Base-by-base conservation (phyloP, 1,140 invertebrate genomes). In the Tetragnatha versicolor region DNA sequence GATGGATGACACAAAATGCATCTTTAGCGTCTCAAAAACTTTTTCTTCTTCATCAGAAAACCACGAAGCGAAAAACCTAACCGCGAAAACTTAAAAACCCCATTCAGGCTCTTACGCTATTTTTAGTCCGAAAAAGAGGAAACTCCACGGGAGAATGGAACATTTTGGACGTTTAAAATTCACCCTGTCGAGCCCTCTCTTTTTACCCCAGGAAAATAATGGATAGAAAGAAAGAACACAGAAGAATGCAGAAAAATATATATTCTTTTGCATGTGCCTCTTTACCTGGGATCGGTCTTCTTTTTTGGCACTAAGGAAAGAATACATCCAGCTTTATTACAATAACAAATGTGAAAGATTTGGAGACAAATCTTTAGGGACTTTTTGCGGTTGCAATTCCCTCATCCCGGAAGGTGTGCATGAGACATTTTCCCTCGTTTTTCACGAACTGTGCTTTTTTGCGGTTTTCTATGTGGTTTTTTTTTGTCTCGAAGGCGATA, bases 331-430 rank as follows among this genome's bases (percentile, higher is more conserved):
- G 25, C 22, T 35, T 61, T 61, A 61, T 61, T 61, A 61, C n/a
- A 61, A 61, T 61, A 61, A 61, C 58, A 61, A 61, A 61, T 61
- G 58, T 22, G 33, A 31, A 35, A 29, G 58, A 61, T 61, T 61
- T 61, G n/a, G 29, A 33, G 22, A 20, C 58, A 61, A 61, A 61
- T 29, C 58, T 35, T 61, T 37, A 6, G 58, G 37, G 31, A 61
- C 33, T 61, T 31, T 35, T 35, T 61, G 12, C 5, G 17, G 10
- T 27, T 61, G 39, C 39, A 7, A 31, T 14, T 61, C 29, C 25
- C 4, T 14, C 17, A 35, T 61, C 33, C 31, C 58, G n/a, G 14
- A 14, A 61, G 31, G 58, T 61, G 25, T 55, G 14, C 3, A 55
- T 20, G 22, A 22, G 20, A 55, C 17, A 55, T 55, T 25, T 55